Evolutionary conservation across 2,797 vertebrate species (phyloP).

Genomic region (Neosalanx taihuensis): DNA sequence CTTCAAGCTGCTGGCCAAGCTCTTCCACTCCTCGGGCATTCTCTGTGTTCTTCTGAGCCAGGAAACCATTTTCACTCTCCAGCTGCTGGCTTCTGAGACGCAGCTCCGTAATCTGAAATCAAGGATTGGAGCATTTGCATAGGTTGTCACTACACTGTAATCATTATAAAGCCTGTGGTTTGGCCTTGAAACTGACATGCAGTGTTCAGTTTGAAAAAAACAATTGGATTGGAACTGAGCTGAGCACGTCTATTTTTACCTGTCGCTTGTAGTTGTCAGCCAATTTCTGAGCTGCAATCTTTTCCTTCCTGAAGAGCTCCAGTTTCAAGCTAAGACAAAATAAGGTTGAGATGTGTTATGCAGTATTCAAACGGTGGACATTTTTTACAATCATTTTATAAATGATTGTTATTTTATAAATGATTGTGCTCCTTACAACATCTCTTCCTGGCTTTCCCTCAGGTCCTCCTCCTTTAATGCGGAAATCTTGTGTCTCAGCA

Average conservation of each 20-base stretch:
- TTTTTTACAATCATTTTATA: not conserved
- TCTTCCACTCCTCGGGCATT: slow-evolving; percentile 71
- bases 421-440: slow-evolving; percentile 73
- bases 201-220: not conserved
- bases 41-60: slow-evolving; percentile 77
- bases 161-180: not conserved
- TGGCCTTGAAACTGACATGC: not conserved
- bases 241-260: slow-evolving; percentile 62
- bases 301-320: slow-evolving; percentile 81
- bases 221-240: not conserved
- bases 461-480: slow-evolving; percentile 80
- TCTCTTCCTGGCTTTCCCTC: slow-evolving; percentile 76
- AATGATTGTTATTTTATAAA: not conserved
- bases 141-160: not conserved
- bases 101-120: slow-evolving; percentile 79
- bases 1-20: slow-evolving; percentile 75
- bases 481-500: slow-evolving; percentile 76
- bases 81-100: slow-evolving; percentile 78
- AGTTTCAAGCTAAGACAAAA: slow-evolving; percentile 75
- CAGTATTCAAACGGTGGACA: not conserved
- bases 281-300: slow-evolving; percentile 74
- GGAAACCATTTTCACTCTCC: slow-evolving; percentile 76
- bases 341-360: not conserved
- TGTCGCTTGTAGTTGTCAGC: slow-evolving; percentile 81
- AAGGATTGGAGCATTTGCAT: not conserved